Conservation (phyloP, 2,797 vertebrate species). For the Telmatherina bonti region DNA sequence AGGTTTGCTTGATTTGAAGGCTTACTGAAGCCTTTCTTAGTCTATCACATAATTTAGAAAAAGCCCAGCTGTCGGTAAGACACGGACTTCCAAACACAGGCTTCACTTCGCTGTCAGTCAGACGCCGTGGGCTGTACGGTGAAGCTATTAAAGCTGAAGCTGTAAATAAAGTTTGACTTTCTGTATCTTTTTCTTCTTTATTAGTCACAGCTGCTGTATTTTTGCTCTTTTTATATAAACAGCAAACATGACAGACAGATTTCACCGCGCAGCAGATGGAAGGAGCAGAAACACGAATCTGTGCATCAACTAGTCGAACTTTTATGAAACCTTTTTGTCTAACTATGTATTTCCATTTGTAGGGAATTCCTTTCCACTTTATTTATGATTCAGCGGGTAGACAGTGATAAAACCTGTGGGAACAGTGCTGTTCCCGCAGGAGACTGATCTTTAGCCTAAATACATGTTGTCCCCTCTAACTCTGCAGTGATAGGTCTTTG, state of each 20-base stretch:
- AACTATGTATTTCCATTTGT: background rate
- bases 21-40: slow-evolving; percentile 3
- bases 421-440: slow-evolving; percentile 17
- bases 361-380: background rate
- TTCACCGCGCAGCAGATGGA: background rate
- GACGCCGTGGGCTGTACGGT: background rate
- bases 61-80: slow-evolving; percentile 28
- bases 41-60: slow-evolving; percentile 15
- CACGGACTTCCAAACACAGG: background rate
- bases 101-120: slow-evolving; percentile 34
- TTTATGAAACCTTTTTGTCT: background rate
- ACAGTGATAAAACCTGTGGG: slow-evolving; percentile 31
- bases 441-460: slow-evolving; percentile 20
- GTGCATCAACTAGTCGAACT: background rate
- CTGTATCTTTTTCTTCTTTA: background rate
- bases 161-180: slow-evolving; percentile 14
- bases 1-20: background rate
- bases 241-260: background rate
- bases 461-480: slow-evolving; percentile 23
- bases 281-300: background rate
- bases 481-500: slow-evolving; percentile 45
- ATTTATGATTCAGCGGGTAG: slow-evolving; percentile 20
- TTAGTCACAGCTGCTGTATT: background rate
- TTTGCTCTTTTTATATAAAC: background rate
- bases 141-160: background rate